phyloP scores from a whole-genome alignment of 1,140 invertebrate genomes.

The Drosophila setifemur region DNA sequence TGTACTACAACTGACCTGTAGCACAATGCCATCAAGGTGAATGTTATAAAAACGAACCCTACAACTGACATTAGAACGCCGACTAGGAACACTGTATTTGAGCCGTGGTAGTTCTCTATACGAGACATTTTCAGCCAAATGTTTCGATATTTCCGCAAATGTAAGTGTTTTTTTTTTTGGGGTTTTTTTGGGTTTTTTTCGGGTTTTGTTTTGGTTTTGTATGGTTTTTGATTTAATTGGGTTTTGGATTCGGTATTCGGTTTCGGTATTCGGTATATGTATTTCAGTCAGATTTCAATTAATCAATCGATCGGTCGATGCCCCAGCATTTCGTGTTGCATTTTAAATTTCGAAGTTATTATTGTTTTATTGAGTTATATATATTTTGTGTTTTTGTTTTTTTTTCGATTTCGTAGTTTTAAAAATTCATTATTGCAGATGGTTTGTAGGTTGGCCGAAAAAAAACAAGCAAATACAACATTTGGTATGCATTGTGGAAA shows the following conservation, averaged over 20 bases:
- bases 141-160: slow-evolving; percentile 45
- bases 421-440: slow-evolving; percentile 60
- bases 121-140: slow-evolving; percentile 70
- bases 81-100: slow-evolving; percentile 97
- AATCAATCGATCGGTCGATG: neutral
- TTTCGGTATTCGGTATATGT: no score
- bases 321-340: slow-evolving; percentile 6
- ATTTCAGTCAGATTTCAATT: slow-evolving; percentile 4
- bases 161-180: slow-evolving; percentile 17
- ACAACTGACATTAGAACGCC: slow-evolving; percentile 98
- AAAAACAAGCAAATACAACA: slow-evolving; percentile 63
- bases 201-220: neutral
- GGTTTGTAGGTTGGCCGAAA: slow-evolving; percentile 63
- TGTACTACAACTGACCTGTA: slow-evolving; percentile 99
- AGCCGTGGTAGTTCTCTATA: slow-evolving; percentile 95
- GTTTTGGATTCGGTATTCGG: no score
- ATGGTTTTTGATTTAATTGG: no score
- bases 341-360: no score
- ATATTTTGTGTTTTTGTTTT: slow-evolving; percentile 26
- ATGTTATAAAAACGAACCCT: slow-evolving; percentile 98
- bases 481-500: slow-evolving; percentile 63
- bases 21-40: slow-evolving; percentile 98
- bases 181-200: slow-evolving; percentile 1
- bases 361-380: slow-evolving; percentile 9
- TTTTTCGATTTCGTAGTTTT: slow-evolving; percentile 49